phyloP scores from a whole-genome alignment of 2,797 vertebrate species.

The Epinephelus awoara region DNA sequence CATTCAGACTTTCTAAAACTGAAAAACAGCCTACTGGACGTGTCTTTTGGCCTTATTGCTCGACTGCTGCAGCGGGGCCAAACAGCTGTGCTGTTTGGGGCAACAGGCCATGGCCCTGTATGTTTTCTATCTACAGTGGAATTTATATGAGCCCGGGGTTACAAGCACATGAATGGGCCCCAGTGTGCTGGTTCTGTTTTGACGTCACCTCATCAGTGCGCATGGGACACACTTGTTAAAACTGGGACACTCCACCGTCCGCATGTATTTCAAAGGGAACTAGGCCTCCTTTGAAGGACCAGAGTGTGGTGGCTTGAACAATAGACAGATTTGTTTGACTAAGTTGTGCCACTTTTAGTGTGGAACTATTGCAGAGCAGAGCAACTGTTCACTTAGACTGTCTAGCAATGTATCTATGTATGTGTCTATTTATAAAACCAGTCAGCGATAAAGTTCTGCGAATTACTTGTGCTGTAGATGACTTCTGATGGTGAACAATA shows the following conservation, averaged over 20 bases:
- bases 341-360: slow-evolving; percentile 1
- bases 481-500: neutral
- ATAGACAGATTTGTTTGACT: slow-evolving; percentile 33
- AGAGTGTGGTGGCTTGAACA: slow-evolving; percentile 30
- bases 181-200: slow-evolving; percentile 76
- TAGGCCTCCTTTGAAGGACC: slow-evolving; percentile 40
- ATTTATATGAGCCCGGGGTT: slow-evolving; percentile 83
- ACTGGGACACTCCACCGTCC: slow-evolving; percentile 38
- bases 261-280: slow-evolving; percentile 58
- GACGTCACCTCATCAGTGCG: slow-evolving; percentile 75
- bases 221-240: slow-evolving; percentile 66
- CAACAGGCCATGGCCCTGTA: slow-evolving; percentile 63
- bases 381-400: neutral
- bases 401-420: neutral
- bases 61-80: slow-evolving; percentile 53
- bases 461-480: neutral
- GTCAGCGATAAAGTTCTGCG: no score
- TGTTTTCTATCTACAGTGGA: slow-evolving; percentile 84
- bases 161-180: slow-evolving; percentile 81
- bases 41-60: slow-evolving; percentile 31
- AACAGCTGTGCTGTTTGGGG: slow-evolving; percentile 76
- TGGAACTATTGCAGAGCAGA: no score
- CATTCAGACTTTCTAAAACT: slow-evolving; percentile 11
- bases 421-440: neutral
- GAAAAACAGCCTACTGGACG: slow-evolving; percentile 30